A percentile compares a stretch with the other conserved stretches of the same genome.
phyloP scores from a whole-genome alignment of 30 jellyfish, hydroid and myxozoan genomes.

The Aurelia sp. region DNA sequence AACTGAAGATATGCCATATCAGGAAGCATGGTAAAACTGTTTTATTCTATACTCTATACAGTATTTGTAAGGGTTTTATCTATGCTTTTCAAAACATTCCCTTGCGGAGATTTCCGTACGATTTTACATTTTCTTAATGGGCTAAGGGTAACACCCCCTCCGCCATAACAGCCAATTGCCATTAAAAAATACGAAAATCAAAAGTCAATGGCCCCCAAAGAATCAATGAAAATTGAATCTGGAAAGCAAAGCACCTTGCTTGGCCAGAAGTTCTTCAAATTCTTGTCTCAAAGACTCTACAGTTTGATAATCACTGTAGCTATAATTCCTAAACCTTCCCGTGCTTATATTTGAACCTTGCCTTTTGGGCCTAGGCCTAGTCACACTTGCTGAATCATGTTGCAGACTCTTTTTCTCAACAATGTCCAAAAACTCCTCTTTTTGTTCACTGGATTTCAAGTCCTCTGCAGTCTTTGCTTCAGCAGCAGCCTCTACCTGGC shows the following conservation, averaged over 20 bases:
- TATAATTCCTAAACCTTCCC: constrained; percentile 45
- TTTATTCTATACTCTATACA: too few species aligned
- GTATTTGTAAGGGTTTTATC: too few species aligned
- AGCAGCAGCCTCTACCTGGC: neutral
- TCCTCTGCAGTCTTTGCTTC: neutral
- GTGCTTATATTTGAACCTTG: too few species aligned
- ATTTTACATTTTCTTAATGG: too few species aligned
- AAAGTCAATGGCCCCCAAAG: too few species aligned
- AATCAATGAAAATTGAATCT: neutral
- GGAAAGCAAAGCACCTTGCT: constrained; percentile 3
- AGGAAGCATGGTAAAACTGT: too few species aligned
- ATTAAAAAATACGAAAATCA: too few species aligned
- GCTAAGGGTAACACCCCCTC: too few species aligned
- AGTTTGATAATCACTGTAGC: constrained; percentile 47
- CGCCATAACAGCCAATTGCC: too few species aligned
- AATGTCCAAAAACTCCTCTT: neutral
- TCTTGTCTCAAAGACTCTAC: constrained; percentile 41
- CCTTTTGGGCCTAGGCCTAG: neutral
- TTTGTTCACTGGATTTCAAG: neutral
- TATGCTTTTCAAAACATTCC: too few species aligned
- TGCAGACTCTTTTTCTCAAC: neutral
- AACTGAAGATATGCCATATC: too few species aligned
- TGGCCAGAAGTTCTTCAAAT: constrained; percentile 3
- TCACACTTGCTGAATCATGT: neutral
- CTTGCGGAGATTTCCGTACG: too few species aligned